Base-by-base conservation (phyloP, 1,140 invertebrate species). In the Sarcophaga peregrina region DNA sequence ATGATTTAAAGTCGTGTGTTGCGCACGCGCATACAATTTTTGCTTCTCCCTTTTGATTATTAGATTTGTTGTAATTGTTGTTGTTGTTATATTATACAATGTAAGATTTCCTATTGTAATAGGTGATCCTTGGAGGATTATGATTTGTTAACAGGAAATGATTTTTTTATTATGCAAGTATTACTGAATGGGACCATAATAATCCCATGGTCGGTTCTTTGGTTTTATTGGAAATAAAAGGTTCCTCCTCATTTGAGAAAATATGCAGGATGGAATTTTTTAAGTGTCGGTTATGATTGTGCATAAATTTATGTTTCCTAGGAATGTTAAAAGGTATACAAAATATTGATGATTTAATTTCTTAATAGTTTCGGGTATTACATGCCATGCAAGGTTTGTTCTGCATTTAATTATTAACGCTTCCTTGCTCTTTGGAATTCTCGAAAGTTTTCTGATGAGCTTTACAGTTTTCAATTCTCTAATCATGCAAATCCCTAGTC, bases 21-120 rank as follows among this genome's bases (percentile, higher is more conserved):
- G 62, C 74, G 83, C 83, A 84, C 81, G 81, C 81, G 83, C 62
- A 78, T 37, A 78, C 9, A 25, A 37, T 81, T 81, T n/a, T 46
- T 75, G 25, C 15, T 75, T 75, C 46, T 76, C 46, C 17, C 47
- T 48, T 48, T n/a, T 76, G 74, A 76, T 76, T 47, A 48, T 76
- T 76, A 37, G 74, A 47, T 76, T 46, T 76, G 74, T 47, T 76
- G 45, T 76, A 15, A 17, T 76, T 76, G 74, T 47, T 76, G 46
- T 76, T 46, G 46, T 47, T 76, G 46, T 76, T 47, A 8, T 47
- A 37, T 37, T 37, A 37, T 4, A 37, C 25, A 37, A 37, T 37
- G 25, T 37, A 37, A 37, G 25, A 37, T 37, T 37, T 37, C 25
- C 4, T 37, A 37, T 37, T 37, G 25, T 37, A 37, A 37, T 37